Evolutionary conservation across 2,113 vertebrate species (phyloP).

Genomic region (Xiphophorus maculatus): DNA sequence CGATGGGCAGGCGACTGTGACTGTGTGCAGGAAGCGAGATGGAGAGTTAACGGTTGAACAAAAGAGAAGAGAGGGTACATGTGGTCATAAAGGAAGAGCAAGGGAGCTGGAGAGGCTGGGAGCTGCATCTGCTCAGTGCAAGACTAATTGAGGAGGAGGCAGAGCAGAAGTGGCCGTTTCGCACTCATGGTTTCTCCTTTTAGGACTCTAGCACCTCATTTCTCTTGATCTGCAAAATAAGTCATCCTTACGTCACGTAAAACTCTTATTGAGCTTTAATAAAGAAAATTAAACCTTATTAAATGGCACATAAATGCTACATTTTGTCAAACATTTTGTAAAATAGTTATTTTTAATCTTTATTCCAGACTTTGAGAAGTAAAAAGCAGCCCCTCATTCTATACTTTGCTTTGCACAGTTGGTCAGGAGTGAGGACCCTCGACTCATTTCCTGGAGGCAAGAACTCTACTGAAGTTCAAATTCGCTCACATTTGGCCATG

Average conservation of each 20-base stretch:
- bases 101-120: slow-evolving; percentile 57
- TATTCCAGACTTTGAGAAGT: not conserved
- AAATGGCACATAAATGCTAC: not conserved
- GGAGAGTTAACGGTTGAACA: slow-evolving; percentile 68
- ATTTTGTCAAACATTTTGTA: not conserved
- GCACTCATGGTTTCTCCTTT: slow-evolving; percentile 62
- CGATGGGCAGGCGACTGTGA: slow-evolving; percentile 54
- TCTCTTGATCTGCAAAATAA: slow-evolving; percentile 66
- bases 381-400: too few relatives aligned
- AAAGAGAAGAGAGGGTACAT: slow-evolving; percentile 39
- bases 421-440: too few relatives aligned
- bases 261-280: slow-evolving; percentile 59
- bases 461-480: too few relatives aligned
- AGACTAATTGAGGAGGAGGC: slow-evolving; percentile 69
- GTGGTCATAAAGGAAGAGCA: slow-evolving; percentile 53
- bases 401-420: too few relatives aligned
- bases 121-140: slow-evolving; percentile 59
- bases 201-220: slow-evolving; percentile 53
- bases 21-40: slow-evolving; percentile 45
- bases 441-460: too few relatives aligned
- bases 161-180: slow-evolving; percentile 65
- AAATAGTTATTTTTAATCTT: not conserved
- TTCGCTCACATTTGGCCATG: too few relatives aligned
- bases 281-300: slow-evolving; percentile 37
- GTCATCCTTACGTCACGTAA: slow-evolving; percentile 77